Base-by-base conservation (phyloP, 2,113 vertebrate species). In the Brienomyrus brachyistius region DNA sequence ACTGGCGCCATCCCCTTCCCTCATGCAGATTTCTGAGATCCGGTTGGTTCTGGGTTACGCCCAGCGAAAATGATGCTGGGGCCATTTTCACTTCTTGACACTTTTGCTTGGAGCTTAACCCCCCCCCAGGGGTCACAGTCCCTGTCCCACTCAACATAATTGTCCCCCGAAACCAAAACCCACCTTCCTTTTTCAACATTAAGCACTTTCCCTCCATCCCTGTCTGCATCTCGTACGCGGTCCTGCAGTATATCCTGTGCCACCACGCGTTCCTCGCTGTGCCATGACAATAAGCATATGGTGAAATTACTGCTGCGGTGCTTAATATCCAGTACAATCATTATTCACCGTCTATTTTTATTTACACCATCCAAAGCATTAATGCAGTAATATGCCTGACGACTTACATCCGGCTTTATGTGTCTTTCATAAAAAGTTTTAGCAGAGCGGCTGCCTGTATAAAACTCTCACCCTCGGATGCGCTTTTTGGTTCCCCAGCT, bases 111-210 rank as follows among this genome's bases (percentile, higher is more conserved):
- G 93, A 95, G 94, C 94, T 95, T 95, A 95, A 96, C 95, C 94
- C 52, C 17, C 52, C 54, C 54, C 54, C 19, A 96, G 94, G 95
- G 95, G 95, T 94, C 94, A 94, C 43, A 90, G 91, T 91, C 87
- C 92, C 94, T 95, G 94, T 95, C 95, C 96, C 96, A 96, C 96
- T 96, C 95, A 96, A 95, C 95, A 96, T 96, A 95, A 96, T 96
- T 95, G 95, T 94, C 95, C 54, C 52, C 43, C 80, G 62, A 89
- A 84, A 80, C 80, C 52, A 52, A 87, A 85, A 82, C 35, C 54
- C 48, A 66, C 62, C 84, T 85, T 77, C 45, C 27, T 47, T 74
- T 13, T 9, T 95, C 95, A 95, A 93, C 95, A 95, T 96, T 95
- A 95, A 95, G 91, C 94, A 93, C 40, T 94, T 95, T 94, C 94